Evolutionary conservation across 2,797 vertebrate genomes (phyloP), one percentile per base, ranked within the genome.

Genomic region (Tangara arthus): DNA sequence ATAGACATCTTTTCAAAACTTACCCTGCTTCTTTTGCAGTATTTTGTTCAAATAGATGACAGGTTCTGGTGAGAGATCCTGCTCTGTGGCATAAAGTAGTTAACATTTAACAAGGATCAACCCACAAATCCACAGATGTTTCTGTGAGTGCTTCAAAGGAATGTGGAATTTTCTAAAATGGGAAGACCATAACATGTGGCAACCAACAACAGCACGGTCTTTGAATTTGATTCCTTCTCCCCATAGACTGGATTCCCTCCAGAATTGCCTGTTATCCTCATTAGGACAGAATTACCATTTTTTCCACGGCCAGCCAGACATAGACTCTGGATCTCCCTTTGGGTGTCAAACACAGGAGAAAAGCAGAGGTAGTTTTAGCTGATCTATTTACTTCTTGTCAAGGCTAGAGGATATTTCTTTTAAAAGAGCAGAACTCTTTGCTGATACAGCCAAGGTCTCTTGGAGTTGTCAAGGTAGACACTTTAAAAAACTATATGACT

Each of bases 141-240:
- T 90, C 76, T 92, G 44, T 86, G 57, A 61, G 47, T 4, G 3
- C n/a, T 94, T 94, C 18, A 86, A 70, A 94, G 32, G 52, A 93
- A 93, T 53, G 63, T 60, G 56, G 20, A 49, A 23, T 83, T 95
- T 95, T 92, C 81, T 95, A 89, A 91, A 93, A 35, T 60, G 53
- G 41, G 55, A 83, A 93, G 53, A 82, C 42, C 34, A 27, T 26
- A 70, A 17, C 28, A 72, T 68, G 76, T 93, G 77, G 63, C 56
- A 88, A 80, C 44, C 47, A 91, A 47, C 53, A 66, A 56, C 57
- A 81, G 15, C 37, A 47, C 44, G 34, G 49, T n/a, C n/a, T 94
- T 70, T 66, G 56, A 76, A 41, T 80, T 16, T 64, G 22, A 22
- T 80, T 91, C 24, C 34, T 87, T 61, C 21, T 84, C 66, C 47